Percentiles rank a stretch among this genome's conserved stretches.
Evolutionary conservation across 2,888 invertebrate genomes (phyloP).

Genomic region (Tiphia femorata): DNA sequence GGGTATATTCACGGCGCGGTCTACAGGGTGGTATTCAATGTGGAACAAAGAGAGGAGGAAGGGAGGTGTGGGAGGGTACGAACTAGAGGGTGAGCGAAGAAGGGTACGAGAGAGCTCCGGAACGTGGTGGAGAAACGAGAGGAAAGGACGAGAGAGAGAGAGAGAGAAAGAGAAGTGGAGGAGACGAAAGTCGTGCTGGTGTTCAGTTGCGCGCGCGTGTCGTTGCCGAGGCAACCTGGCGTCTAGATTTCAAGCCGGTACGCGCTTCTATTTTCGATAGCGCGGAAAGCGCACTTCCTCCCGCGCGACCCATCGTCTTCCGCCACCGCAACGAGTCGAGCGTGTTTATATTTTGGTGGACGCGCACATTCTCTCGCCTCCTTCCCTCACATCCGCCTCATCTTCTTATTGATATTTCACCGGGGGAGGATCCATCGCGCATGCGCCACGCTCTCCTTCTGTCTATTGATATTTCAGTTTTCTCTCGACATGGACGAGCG

Average conservation of each 20-base stretch:
- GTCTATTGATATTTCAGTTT: conserved; percentile 1
- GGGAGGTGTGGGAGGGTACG: neutral
- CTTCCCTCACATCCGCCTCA: too few species aligned
- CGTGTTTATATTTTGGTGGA: conserved; percentile 21
- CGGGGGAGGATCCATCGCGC: neutral
- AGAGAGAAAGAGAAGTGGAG: conserved; percentile 4
- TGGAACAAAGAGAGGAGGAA: conserved; percentile 7
- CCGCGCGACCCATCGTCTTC: too few species aligned
- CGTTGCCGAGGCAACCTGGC: conserved; percentile 54
- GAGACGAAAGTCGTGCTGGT: conserved; percentile 15
- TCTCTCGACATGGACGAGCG: too few species aligned
- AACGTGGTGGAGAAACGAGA: neutral
- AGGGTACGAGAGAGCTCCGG: conserved; percentile 13
- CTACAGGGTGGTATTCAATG: conserved; percentile 2
- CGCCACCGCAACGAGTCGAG: too few species aligned
- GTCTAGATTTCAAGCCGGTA: conserved; percentile 37
- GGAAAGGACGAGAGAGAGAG: neutral
- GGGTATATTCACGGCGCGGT: conserved; percentile 11
- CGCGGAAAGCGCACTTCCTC: conserved; percentile 48
- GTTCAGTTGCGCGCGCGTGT: conserved; percentile 50
- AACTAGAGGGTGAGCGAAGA: neutral
- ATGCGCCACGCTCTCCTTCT: too few species aligned
- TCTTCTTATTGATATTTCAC: neutral
- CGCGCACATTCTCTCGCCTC: neutral
- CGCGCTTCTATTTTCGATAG: conserved; percentile 52